Evolutionary conservation across 2,888 invertebrate genomes (phyloP).

Genomic region (Mechanitis mazaeus): DNA sequence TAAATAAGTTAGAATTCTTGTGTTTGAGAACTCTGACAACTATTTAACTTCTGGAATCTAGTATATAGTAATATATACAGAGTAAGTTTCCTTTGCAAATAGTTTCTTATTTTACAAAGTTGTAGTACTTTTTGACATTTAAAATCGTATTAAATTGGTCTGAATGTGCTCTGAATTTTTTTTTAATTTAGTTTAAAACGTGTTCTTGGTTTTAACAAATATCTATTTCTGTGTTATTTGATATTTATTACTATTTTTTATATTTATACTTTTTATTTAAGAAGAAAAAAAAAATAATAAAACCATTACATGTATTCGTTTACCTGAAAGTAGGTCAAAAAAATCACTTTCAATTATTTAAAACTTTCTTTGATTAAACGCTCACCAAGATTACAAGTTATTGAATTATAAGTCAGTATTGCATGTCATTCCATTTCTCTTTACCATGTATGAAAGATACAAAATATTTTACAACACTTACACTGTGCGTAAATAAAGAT

Average conservation of each 20-base stretch:
- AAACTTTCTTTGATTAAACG: conserved; percentile 17
- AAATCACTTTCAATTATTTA: conserved; percentile 40
- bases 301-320: no score
- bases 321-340: conserved; percentile 38
- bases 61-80: no score
- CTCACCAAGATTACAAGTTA: conserved; percentile 11
- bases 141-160: background rate
- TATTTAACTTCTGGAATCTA: background rate
- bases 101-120: background rate
- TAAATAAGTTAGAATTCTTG: no score
- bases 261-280: no score
- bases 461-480: conserved; percentile 1
- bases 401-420: background rate
- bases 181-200: no score
- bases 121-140: background rate
- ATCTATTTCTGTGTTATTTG: no score
- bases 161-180: no score
- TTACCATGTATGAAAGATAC: background rate
- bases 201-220: no score
- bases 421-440: conserved; percentile 1
- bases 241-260: no score
- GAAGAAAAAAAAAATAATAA: no score
- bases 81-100: background rate
- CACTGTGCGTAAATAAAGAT: background rate
- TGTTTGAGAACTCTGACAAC: background rate